Evolutionary conservation across 2,113 vertebrate species (phyloP).

Genomic region (Sardina pilchardus): DNA sequence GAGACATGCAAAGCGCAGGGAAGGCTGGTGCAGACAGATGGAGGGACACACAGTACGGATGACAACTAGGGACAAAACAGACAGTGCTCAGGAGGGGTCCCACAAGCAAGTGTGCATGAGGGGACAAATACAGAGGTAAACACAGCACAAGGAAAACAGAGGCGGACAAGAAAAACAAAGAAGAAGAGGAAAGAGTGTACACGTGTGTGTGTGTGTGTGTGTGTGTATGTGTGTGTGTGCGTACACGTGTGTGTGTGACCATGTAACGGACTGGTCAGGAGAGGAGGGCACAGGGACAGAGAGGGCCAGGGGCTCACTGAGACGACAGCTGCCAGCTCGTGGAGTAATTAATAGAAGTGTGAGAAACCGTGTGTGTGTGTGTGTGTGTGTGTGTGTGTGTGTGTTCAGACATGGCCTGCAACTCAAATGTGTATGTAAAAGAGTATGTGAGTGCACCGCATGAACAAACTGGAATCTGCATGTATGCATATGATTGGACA

Average conservation of each 20-base stretch:
- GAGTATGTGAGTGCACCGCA: background rate
- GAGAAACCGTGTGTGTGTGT: constrained; percentile 36
- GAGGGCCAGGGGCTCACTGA: constrained; percentile 27
- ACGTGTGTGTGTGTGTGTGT: background rate
- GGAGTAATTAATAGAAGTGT: constrained; percentile 59
- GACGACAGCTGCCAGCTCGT: constrained; percentile 57
- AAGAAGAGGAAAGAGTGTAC: background rate
- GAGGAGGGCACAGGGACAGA: constrained; percentile 34
- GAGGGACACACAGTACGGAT: constrained; percentile 2
- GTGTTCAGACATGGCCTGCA: background rate
- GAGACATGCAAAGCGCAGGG: background rate
- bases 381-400: background rate
- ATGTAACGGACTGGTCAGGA: constrained; percentile 65
- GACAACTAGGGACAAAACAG: background rate
- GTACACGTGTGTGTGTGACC: constrained; percentile 46
- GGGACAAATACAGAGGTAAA: background rate
- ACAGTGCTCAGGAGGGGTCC: background rate
- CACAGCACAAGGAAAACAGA: background rate
- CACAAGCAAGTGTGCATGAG: background rate
- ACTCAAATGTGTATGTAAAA: background rate
- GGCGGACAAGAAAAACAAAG: background rate
- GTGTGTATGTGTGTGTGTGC: background rate
- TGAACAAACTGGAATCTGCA: background rate
- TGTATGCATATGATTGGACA: background rate
- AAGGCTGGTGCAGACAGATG: background rate